Conservation (phyloP, 2,797 vertebrate species). For the Taenioides sp. region DNA sequence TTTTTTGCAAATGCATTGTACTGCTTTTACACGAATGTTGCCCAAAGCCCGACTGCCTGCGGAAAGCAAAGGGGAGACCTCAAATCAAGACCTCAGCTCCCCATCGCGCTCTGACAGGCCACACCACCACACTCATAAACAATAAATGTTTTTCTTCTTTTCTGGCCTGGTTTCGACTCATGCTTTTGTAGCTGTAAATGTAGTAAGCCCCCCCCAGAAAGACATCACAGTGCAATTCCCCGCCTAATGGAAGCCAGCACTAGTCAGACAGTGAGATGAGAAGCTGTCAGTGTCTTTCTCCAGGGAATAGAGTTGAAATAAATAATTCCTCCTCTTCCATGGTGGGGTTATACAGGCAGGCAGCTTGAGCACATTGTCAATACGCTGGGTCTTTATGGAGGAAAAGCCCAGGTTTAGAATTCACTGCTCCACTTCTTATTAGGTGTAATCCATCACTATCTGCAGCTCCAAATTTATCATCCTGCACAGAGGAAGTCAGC, state of each 20-base stretch:
- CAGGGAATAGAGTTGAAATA: conserved; percentile 64
- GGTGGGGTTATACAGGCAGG: conserved; percentile 32
- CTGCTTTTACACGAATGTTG: conserved; percentile 74
- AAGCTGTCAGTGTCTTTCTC: conserved; percentile 62
- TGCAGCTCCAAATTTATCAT: conserved; percentile 22
- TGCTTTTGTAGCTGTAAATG: conserved; percentile 54
- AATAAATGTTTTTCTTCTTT: conserved; percentile 83
- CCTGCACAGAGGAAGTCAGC: conserved; percentile 18
- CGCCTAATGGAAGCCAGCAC: conserved; percentile 60
- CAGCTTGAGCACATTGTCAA: conserved; percentile 43
- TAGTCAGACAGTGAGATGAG: conserved; percentile 67
- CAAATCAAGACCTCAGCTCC: conserved; percentile 73
- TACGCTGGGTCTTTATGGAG: conserved; percentile 37
- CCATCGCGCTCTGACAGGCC: conserved; percentile 67
- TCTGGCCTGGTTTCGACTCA: conserved; percentile 57
- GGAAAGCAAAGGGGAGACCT: conserved; percentile 54
- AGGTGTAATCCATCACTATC: conserved; percentile 36
- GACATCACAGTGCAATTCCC: conserved; percentile 51
- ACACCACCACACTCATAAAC: conserved; percentile 75
- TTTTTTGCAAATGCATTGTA: conserved; percentile 75
- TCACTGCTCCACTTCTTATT: conserved; percentile 47
- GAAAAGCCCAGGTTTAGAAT: conserved; percentile 35
- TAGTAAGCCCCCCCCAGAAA: conserved; percentile 43
- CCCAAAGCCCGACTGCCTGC: conserved; percentile 64
- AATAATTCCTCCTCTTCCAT: conserved; percentile 62